A percentile compares a stretch with the other conserved stretches of the same genome.
Conservation (phyloP, 2,113 vertebrate genomes). For the Muscicapa adusta region DNA sequence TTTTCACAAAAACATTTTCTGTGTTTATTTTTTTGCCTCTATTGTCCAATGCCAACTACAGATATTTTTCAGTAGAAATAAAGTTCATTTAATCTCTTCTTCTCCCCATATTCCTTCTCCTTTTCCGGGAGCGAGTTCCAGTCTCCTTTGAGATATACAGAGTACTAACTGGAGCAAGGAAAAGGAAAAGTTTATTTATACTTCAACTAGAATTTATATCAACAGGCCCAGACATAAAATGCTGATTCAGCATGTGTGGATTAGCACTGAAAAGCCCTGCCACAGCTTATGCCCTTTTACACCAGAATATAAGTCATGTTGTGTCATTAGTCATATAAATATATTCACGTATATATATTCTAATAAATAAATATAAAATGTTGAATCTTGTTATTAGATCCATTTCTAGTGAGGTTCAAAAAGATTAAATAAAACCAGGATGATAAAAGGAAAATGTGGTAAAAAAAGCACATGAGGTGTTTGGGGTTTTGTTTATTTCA, state of each 20-base stretch:
- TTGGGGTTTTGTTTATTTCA: background rate
- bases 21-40: background rate
- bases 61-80: background rate
- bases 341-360: background rate
- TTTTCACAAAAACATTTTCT: background rate
- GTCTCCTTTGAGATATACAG: constrained; percentile 7
- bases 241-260: background rate
- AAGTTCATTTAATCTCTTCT: constrained; percentile 31
- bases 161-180: constrained; percentile 15
- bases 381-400: background rate
- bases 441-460: background rate
- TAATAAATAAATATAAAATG: background rate
- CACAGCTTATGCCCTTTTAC: background rate
- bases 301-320: background rate
- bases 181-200: constrained; percentile 48
- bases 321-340: background rate
- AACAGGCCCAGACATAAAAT: constrained; percentile 13
- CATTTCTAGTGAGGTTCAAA: background rate
- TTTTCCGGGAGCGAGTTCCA: constrained; percentile 29
- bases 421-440: background rate
- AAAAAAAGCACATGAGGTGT: background rate
- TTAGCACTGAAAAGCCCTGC: background rate
- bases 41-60: background rate
- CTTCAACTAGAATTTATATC: background rate
- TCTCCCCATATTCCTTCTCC: background rate